phyloP scores from a whole-genome alignment of 2,888 invertebrate genomes.

The Erannis defoliaria region DNA sequence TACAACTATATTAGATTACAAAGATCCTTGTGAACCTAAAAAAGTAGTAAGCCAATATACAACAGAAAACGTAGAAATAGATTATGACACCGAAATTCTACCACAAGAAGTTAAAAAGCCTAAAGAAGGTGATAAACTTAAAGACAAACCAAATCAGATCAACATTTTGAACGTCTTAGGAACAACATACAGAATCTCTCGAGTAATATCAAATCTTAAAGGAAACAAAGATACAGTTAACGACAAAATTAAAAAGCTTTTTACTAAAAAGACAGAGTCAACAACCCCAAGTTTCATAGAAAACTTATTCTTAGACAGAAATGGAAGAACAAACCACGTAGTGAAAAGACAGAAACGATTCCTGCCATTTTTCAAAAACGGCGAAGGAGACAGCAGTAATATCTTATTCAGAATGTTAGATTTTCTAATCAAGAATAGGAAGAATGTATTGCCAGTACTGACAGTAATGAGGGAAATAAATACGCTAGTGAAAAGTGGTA shows the following conservation, averaged over 20 bases:
- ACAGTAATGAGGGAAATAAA: slow-evolving; percentile 71
- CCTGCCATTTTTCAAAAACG: slow-evolving; percentile 54
- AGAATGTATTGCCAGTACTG: slow-evolving; percentile 63
- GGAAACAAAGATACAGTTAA: slow-evolving; percentile 23
- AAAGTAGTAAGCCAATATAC: not conserved
- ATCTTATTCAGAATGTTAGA: slow-evolving; percentile 64
- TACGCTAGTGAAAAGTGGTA: slow-evolving; percentile 67
- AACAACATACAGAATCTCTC: slow-evolving; percentile 28
- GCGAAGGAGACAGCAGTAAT: slow-evolving; percentile 57
- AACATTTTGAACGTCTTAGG: slow-evolving; percentile 25
- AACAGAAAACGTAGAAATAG: not conserved
- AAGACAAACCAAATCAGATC: slow-evolving; percentile 3
- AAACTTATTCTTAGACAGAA: slow-evolving; percentile 18
- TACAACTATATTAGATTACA: slow-evolving; percentile 18
- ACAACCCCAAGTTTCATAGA: slow-evolving; percentile 8
- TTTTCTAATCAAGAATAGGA: slow-evolving; percentile 63
- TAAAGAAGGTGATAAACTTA: not conserved
- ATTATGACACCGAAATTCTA: not conserved
- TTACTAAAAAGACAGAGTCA: slow-evolving; percentile 10
- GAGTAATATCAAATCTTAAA: slow-evolving; percentile 23
- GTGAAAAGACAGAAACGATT: slow-evolving; percentile 65
- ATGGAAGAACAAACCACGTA: slow-evolving; percentile 20
- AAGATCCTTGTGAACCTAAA: slow-evolving; percentile 29
- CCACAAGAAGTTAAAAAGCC: slow-evolving; percentile 6
- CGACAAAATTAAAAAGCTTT: slow-evolving; percentile 27